These are phyloP conservation scores for Tethea ocularis DNA, from an alignment of 2,888 invertebrate species.

Conservation along the genomic window DNA sequence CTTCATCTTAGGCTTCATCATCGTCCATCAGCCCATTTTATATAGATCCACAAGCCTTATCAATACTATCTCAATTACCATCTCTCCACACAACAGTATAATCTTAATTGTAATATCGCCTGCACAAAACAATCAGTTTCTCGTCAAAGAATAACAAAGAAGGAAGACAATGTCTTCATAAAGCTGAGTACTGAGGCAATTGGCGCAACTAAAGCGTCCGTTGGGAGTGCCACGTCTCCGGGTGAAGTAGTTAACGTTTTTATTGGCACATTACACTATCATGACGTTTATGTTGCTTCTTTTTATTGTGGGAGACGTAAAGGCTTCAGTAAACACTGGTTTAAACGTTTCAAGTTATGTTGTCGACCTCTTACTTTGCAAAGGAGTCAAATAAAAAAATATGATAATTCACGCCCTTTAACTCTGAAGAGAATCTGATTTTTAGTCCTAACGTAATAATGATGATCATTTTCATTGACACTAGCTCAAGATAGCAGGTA, in stretches of 20 bases:
- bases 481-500: too few species aligned
- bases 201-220: background rate
- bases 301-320: background rate
- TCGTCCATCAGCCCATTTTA: too few species aligned
- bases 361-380: background rate
- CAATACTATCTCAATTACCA: too few species aligned
- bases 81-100: background rate
- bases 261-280: slow-evolving; percentile 2
- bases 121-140: background rate
- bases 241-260: background rate
- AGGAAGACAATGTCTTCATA: background rate
- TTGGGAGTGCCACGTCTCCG: background rate
- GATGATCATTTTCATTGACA: too few species aligned
- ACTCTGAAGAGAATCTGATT: too few species aligned
- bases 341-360: background rate
- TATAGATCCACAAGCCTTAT: too few species aligned
- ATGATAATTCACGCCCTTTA: background rate
- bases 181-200: background rate
- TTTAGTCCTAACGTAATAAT: background rate
- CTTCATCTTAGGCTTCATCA: too few species aligned
- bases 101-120: background rate
- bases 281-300: background rate
- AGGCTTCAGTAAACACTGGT: slow-evolving; percentile 5
- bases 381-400: background rate
- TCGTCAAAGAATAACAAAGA: background rate